Conservation (phyloP, 2,888 invertebrate species). For the Sphaerophoria rueppellii region DNA sequence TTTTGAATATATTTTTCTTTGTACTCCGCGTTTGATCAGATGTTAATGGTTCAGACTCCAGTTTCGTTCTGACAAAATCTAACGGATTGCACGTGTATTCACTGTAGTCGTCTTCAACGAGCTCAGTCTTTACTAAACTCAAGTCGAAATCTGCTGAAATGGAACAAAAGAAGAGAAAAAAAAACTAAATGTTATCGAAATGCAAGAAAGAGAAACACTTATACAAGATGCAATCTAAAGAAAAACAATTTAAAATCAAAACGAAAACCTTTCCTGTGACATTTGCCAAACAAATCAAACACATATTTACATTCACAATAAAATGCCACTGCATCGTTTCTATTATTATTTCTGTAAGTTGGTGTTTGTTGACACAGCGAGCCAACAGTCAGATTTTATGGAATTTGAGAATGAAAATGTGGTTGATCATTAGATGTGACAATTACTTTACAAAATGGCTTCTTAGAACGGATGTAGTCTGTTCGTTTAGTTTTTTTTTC, state of each 20-base stretch:
- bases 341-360: conserved; percentile 4
- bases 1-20: conserved; percentile 1
- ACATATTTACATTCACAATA: conserved; percentile 47
- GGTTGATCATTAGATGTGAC: too few relatives aligned
- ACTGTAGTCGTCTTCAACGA: conserved; percentile 63
- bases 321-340: conserved; percentile 44
- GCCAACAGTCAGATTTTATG: too few relatives aligned
- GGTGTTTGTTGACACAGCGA: too few relatives aligned
- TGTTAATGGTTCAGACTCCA: conserved; percentile 5
- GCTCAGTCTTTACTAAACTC: conserved; percentile 65
- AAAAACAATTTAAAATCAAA: too few relatives aligned
- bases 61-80: conserved; percentile 46
- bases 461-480: too few relatives aligned
- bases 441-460: too few relatives aligned
- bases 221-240: too few relatives aligned
- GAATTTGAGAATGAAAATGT: too few relatives aligned
- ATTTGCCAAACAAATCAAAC: conserved; percentile 9
- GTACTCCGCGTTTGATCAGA: neutral
- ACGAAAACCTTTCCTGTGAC: neutral
- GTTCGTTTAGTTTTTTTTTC: too few relatives aligned
- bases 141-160: conserved; percentile 67
- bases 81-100: conserved; percentile 65
- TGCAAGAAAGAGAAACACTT: too few relatives aligned
- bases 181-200: neutral
- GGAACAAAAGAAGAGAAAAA: conserved; percentile 48